phyloP scores from a whole-genome alignment of 1,140 invertebrate species.

The Palaemon carinicauda region DNA sequence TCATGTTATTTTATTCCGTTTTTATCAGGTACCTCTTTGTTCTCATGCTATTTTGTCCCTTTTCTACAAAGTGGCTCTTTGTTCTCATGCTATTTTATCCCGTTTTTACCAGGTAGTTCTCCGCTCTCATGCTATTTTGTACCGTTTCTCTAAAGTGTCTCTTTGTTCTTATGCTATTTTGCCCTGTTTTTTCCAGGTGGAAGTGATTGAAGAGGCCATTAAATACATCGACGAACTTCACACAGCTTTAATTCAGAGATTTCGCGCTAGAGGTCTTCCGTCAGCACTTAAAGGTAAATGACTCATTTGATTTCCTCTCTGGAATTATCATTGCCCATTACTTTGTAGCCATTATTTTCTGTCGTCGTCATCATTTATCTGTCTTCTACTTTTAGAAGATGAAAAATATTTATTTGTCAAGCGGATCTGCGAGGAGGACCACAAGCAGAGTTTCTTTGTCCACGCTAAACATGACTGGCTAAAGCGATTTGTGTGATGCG shows the following conservation, averaged over 20 bases:
- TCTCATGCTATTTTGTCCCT: no score
- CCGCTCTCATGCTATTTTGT: neutral
- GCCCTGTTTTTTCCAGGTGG: conserved; percentile 60
- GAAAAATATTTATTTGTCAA: no score
- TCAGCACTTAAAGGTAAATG: conserved; percentile 61
- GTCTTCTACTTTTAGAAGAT: neutral
- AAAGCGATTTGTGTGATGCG: no score
- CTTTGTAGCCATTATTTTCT: neutral
- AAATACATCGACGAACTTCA: conserved; percentile 65
- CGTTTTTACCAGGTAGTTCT: conserved; percentile 60
- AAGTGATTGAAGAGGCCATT: conserved; percentile 65
- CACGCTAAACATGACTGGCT: no score
- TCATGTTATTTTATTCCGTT: no score
- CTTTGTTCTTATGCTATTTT: neutral
- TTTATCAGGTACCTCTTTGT: no score
- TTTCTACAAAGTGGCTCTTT: no score
- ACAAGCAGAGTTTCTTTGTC: no score
- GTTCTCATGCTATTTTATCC: neutral
- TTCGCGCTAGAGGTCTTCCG: conserved; percentile 61
- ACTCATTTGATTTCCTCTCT: no score
- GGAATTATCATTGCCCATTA: no score
- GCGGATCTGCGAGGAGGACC: no score
- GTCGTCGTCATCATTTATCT: neutral
- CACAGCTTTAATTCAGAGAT: conserved; percentile 62
- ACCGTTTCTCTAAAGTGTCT: conserved; percentile 56